phyloP scores from a whole-genome alignment of 1,140 invertebrate genomes.

The Maniola jurtina region DNA sequence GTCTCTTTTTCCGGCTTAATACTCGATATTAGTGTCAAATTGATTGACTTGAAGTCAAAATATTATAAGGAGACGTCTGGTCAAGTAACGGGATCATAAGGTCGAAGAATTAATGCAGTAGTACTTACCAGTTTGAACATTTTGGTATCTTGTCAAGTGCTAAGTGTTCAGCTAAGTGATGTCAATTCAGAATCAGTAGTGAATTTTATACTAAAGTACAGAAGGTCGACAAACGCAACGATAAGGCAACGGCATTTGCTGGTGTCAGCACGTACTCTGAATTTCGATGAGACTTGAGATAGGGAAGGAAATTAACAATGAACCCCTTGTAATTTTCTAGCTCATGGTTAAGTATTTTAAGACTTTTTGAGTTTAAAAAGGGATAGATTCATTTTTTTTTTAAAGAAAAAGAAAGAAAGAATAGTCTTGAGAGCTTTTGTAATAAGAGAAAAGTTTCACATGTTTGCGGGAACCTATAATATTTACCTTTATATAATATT shows the following conservation, averaged over 20 bases:
- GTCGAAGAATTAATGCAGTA: no score
- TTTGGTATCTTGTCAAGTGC: conserved; percentile 37
- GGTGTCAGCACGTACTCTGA: conserved; percentile 28
- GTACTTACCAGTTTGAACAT: conserved; percentile 44
- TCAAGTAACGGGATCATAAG: no score
- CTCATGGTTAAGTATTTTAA: neutral
- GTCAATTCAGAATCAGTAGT: conserved; percentile 3
- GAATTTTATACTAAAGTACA: conserved; percentile 42
- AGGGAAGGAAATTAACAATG: conserved; percentile 27
- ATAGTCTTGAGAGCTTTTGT: no score
- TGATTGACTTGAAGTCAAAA: no score
- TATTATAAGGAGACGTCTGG: no score
- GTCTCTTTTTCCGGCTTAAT: no score
- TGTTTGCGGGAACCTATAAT: no score
- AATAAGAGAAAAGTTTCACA: no score
- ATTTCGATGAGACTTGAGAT: conserved; percentile 35
- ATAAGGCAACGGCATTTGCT: conserved; percentile 21
- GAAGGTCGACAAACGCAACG: conserved; percentile 38
- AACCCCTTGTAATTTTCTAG: neutral
- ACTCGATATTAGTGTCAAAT: no score
- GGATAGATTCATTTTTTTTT: neutral
- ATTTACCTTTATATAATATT: no score
- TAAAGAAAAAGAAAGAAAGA: no score
- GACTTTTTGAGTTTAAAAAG: neutral
- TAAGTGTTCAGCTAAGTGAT: conserved; percentile 43